These are phyloP conservation scores for Bombus impatiens DNA, from an alignment of 1,140 invertebrate genomes.

Conservation along the genomic window DNA sequence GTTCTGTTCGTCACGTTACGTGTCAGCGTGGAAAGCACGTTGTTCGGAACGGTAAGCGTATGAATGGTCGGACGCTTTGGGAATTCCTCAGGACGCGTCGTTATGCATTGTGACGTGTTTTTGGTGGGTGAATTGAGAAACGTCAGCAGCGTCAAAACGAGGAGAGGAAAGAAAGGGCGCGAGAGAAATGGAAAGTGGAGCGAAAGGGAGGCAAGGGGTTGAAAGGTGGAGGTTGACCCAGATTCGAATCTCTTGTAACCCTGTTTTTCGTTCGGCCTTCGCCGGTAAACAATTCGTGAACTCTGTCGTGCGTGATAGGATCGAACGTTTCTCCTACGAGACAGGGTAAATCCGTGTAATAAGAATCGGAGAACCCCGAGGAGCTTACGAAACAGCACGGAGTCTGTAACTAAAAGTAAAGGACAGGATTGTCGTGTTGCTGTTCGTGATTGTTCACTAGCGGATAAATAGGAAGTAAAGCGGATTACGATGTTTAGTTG, in stretches of 20 bases:
- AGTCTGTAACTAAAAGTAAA: neutral
- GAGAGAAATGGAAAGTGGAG: conserved; percentile 11
- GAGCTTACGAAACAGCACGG: neutral
- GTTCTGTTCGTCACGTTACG: neutral
- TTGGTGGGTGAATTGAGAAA: conserved; percentile 42
- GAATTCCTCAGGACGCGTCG: conserved; percentile 45
- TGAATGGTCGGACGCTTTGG: neutral
- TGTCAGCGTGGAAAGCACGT: neutral
- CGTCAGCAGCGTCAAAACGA: neutral
- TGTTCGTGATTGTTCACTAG: neutral
- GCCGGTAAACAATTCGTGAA: conserved; percentile 38
- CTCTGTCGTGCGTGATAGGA: conserved; percentile 27
- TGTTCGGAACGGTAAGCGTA: neutral
- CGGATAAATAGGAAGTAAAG: neutral
- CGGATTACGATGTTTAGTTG: neutral
- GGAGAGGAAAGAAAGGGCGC: neutral
- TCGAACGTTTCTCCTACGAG: conserved; percentile 29
- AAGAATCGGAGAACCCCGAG: neutral
- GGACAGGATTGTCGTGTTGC: neutral
- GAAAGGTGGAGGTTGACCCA: conserved; percentile 52
- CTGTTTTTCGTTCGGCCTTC: conserved; percentile 27
- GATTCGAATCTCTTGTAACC: conserved; percentile 45
- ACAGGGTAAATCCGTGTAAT: conserved; percentile 25
- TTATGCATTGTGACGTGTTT: conserved; percentile 59
- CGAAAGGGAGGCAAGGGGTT: conserved; percentile 4